Conservation (phyloP, 2,888 invertebrate genomes). For the Leptogaster cylindrica region DNA sequence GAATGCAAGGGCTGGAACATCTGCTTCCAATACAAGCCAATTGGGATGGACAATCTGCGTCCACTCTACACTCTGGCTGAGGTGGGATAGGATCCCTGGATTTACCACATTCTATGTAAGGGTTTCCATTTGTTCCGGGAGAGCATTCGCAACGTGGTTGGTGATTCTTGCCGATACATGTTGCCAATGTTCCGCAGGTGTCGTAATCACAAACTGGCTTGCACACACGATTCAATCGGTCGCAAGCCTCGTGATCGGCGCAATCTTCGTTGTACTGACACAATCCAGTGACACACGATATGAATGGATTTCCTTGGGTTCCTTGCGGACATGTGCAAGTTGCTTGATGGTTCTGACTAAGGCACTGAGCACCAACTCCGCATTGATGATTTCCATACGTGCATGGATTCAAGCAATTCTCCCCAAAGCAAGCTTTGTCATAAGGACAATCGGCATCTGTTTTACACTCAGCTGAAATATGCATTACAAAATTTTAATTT, state of each 20-base stretch:
- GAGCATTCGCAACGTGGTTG: slow-evolving; percentile 80
- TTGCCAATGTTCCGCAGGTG: slow-evolving; percentile 78
- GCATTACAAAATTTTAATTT: slow-evolving; percentile 42
- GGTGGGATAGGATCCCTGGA: slow-evolving; percentile 59
- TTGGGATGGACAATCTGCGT: slow-evolving; percentile 77
- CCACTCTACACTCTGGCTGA: slow-evolving; percentile 72
- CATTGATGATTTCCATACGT: slow-evolving; percentile 70
- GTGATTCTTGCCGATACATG: slow-evolving; percentile 77
- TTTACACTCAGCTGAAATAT: slow-evolving; percentile 75
- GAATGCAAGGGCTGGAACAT: slow-evolving; percentile 80
- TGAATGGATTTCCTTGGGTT: slow-evolving; percentile 81
- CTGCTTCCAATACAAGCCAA: slow-evolving; percentile 78
- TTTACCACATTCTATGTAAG: slow-evolving; percentile 72
- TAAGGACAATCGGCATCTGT: slow-evolving; percentile 82
- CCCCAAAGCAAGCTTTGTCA: slow-evolving; percentile 79
- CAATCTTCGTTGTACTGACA: slow-evolving; percentile 92
- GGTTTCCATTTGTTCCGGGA: slow-evolving; percentile 78
- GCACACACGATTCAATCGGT: slow-evolving; percentile 81
- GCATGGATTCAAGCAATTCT: slow-evolving; percentile 83
- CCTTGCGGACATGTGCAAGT: slow-evolving; percentile 85
- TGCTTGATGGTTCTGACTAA: slow-evolving; percentile 75
- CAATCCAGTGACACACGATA: slow-evolving; percentile 81
- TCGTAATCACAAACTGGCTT: slow-evolving; percentile 82
- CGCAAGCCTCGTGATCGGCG: slow-evolving; percentile 82
- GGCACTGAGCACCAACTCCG: slow-evolving; percentile 80